phyloP scores from a whole-genome alignment of 1,140 invertebrate genomes.

The Hyles euphorbiae region DNA sequence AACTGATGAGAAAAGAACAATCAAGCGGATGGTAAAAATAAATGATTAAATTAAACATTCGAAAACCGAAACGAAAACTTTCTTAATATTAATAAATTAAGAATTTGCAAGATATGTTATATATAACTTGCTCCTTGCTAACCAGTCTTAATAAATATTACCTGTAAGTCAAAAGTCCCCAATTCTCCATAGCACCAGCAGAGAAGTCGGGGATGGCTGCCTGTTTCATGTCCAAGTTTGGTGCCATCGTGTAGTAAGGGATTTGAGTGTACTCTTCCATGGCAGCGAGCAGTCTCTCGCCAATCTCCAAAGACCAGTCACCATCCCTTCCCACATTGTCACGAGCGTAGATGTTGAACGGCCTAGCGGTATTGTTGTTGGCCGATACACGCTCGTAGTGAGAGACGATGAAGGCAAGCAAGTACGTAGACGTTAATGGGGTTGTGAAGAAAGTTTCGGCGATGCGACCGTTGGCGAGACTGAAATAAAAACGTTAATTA shows the following conservation, averaged over 20 bases:
- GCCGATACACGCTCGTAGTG: slow-evolving; percentile 78
- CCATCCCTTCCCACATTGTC: slow-evolving; percentile 79
- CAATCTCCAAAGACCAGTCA: slow-evolving; percentile 76
- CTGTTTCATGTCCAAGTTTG: slow-evolving; percentile 77
- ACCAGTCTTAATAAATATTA: slow-evolving; percentile 22
- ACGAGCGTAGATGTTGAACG: slow-evolving; percentile 83
- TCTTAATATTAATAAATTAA: no score
- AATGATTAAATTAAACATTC: no score
- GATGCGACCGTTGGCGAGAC: slow-evolving; percentile 30
- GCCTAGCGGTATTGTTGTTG: slow-evolving; percentile 45
- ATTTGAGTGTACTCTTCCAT: slow-evolving; percentile 71
- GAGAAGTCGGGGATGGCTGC: slow-evolving; percentile 84
- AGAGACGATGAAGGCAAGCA: slow-evolving; percentile 89
- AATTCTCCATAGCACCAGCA: slow-evolving; percentile 82
- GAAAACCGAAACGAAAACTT: no score
- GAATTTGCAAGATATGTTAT: no score
- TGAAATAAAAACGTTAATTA: slow-evolving; percentile 12
- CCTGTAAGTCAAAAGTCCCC: slow-evolving; percentile 82
- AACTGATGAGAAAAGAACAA: no score
- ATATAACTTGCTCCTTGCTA: no score
- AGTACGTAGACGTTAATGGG: slow-evolving; percentile 89
- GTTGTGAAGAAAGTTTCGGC: slow-evolving; percentile 70
- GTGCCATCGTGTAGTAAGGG: slow-evolving; percentile 69
- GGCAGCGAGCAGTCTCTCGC: slow-evolving; percentile 61
- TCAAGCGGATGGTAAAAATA: no score